phyloP scores from a whole-genome alignment of 92 coral and sea anemone species.

The Epizoanthus rinbou region DNA sequence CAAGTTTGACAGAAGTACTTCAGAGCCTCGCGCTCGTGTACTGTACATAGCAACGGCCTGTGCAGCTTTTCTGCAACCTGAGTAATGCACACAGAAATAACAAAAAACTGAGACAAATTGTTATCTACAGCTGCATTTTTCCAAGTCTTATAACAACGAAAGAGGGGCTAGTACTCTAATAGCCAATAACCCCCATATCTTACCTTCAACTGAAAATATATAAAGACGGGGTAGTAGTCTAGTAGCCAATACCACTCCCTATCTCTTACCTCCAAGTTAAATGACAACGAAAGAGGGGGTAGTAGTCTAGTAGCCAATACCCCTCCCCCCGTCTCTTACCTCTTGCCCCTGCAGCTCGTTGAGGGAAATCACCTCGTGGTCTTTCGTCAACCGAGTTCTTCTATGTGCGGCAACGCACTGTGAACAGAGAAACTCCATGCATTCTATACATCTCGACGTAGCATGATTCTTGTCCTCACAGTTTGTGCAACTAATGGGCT shows the following conservation, averaged over 20 bases:
- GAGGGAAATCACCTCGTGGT: conserved; percentile 89
- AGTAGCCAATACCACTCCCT: too few species aligned
- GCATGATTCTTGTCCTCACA: conserved; percentile 88
- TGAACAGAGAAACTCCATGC: conserved; percentile 95
- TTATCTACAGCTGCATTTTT: too few species aligned
- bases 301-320: not conserved
- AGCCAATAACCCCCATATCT: too few species aligned
- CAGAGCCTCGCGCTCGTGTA: conserved; percentile 88
- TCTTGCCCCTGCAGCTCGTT: conserved; percentile 85
- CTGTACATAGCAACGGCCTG: conserved; percentile 79
- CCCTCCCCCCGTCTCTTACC: conserved; percentile 12
- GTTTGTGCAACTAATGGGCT: conserved; percentile 87
- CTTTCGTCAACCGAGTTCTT: conserved; percentile 89
- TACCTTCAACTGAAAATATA: too few species aligned
- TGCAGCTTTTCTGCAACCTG: conserved; percentile 89
- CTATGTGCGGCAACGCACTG: conserved; percentile 95
- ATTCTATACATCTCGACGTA: conserved; percentile 88
- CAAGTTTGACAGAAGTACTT: conserved; percentile 97
- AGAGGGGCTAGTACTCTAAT: too few species aligned
- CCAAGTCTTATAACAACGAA: too few species aligned
- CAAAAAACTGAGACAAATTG: too few species aligned
- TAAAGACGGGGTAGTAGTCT: too few species aligned
- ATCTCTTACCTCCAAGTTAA: too few species aligned
- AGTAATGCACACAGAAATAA: not conserved
- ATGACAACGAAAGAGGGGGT: too few species aligned